Percentiles rank a stretch among this genome's conserved stretches.
These are phyloP conservation scores for Phengaris alcon DNA, from an alignment of 2,888 invertebrate species.

Conservation along the genomic window DNA sequence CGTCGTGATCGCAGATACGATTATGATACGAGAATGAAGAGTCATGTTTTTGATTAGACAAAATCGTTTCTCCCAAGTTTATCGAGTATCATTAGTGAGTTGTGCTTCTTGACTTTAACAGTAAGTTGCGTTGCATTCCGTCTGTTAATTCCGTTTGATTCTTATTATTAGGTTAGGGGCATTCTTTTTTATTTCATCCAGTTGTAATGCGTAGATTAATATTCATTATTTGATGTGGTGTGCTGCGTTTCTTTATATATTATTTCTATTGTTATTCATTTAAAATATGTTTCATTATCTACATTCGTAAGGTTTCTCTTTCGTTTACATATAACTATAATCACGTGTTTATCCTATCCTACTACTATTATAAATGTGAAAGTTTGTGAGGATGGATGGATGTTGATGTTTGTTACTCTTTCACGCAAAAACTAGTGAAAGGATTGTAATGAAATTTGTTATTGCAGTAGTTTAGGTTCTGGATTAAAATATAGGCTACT, in stretches of 20 bases:
- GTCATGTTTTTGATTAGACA: constrained; percentile 56
- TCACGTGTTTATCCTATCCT: not conserved
- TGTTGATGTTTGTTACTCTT: no score
- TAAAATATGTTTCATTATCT: no score
- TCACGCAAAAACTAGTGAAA: no score
- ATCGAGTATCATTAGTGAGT: constrained; percentile 11
- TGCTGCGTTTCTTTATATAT: not conserved
- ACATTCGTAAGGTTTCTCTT: not conserved
- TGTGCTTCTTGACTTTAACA: constrained; percentile 12
- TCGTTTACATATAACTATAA: not conserved
- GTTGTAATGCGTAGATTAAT: constrained; percentile 25
- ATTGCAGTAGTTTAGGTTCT: no score
- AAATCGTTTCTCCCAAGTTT: constrained; percentile 34
- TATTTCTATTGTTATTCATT: no score
- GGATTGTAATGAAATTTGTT: no score
- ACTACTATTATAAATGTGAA: no score
- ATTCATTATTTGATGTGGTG: not conserved
- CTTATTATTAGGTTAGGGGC: constrained; percentile 9
- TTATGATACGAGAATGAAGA: constrained; percentile 59
- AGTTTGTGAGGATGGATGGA: no score
- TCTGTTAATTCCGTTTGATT: constrained; percentile 1
- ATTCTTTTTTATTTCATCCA: not conserved
- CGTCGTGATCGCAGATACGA: constrained; percentile 62
- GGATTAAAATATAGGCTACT: no score
- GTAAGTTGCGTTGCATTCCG: not conserved